These are phyloP conservation scores for Ophioninae sp. DNA, from an alignment of 2,888 invertebrate genomes.

Conservation along the genomic window DNA sequence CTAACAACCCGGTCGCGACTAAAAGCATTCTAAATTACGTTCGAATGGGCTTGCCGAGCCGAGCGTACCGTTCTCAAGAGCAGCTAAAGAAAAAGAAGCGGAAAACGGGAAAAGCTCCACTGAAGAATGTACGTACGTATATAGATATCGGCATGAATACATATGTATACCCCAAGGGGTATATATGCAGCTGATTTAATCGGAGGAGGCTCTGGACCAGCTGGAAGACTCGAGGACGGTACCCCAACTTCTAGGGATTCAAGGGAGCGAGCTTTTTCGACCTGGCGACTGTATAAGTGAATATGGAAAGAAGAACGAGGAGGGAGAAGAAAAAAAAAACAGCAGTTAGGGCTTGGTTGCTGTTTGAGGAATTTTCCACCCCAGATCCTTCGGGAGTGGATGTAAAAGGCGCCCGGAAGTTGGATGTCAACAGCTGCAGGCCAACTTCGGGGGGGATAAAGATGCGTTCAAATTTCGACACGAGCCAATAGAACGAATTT, in stretches of 20 bases:
- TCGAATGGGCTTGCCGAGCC: slow-evolving; percentile 58
- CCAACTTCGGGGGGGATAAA: background rate
- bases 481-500: background rate
- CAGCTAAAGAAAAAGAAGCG: slow-evolving; percentile 48
- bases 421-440: background rate
- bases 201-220: slow-evolving; percentile 15
- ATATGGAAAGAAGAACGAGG: slow-evolving; percentile 9
- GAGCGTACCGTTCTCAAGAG: slow-evolving; percentile 56
- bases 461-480: background rate
- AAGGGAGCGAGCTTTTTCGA: slow-evolving; percentile 52
- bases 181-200: slow-evolving; percentile 19
- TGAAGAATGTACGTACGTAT: background rate
- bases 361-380: slow-evolving; percentile 9
- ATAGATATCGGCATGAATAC: no score
- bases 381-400: background rate
- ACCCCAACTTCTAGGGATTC: slow-evolving; percentile 25
- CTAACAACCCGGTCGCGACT: slow-evolving; percentile 54
- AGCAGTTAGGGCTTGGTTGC: slow-evolving; percentile 13
- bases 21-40: slow-evolving; percentile 72
- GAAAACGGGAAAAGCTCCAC: slow-evolving; percentile 41
- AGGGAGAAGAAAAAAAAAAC: slow-evolving; percentile 6
- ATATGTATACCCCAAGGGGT: background rate
- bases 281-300: slow-evolving; percentile 51
- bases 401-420: background rate
- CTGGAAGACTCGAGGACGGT: slow-evolving; percentile 11